Conservation (phyloP, 2,888 invertebrate genomes). For the Aproaerema taeniolella region DNA sequence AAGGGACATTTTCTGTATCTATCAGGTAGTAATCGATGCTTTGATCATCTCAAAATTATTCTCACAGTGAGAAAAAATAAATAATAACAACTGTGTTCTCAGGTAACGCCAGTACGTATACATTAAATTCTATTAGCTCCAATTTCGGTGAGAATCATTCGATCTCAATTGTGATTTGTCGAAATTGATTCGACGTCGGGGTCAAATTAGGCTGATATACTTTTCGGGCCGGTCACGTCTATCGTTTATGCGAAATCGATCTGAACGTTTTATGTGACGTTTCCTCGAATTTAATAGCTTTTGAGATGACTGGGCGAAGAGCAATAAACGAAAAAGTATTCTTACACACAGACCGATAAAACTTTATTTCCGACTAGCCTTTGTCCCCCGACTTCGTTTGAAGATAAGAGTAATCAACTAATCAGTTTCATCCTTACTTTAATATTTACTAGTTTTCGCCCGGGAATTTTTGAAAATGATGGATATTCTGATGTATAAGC, state of each 20-base stretch:
- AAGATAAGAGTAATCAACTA: slow-evolving; percentile 6
- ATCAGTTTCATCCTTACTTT: no score
- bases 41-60: no score
- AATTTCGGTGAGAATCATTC: slow-evolving; percentile 5
- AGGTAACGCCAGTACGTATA: no score
- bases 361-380: slow-evolving; percentile 47
- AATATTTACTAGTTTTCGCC: no score
- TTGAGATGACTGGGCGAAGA: slow-evolving; percentile 66
- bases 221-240: slow-evolving; percentile 62
- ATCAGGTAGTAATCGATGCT: no score
- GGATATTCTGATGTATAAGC: no score
- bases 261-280: slow-evolving; percentile 68
- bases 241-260: slow-evolving; percentile 76
- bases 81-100: no score
- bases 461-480: no score
- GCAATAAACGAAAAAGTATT: slow-evolving; percentile 73
- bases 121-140: background rate
- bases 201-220: slow-evolving; percentile 57
- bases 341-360: slow-evolving; percentile 66
- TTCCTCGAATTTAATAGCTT: slow-evolving; percentile 69
- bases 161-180: slow-evolving; percentile 18
- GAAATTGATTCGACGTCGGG: slow-evolving; percentile 36
- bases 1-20: no score
- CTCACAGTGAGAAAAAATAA: no score
- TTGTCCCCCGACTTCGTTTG: no score